Evolutionary conservation across 2,797 vertebrate genomes (phyloP).

Genomic region (Threskiornis aethiopicus): DNA sequence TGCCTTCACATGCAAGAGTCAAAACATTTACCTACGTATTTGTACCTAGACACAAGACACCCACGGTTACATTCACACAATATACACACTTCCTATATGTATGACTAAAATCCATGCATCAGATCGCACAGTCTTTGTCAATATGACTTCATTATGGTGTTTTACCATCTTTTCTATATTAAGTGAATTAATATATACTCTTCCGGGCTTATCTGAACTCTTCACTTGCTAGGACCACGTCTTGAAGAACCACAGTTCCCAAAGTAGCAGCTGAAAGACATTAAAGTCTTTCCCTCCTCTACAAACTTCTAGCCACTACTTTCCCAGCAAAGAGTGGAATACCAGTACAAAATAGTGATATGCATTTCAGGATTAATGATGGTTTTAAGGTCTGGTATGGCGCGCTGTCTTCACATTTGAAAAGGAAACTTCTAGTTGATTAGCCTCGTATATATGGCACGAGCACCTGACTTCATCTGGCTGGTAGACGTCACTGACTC

Average conservation of each 20-base stretch:
- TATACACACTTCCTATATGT: not conserved
- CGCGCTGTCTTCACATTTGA: not conserved
- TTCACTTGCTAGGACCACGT: not conserved
- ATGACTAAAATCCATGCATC: not conserved
- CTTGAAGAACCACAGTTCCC: not conserved
- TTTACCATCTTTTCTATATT: not conserved
- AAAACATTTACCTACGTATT: not conserved
- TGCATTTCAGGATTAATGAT: not conserved
- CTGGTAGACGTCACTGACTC: not conserved
- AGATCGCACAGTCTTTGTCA: not conserved
- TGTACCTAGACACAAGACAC: not conserved
- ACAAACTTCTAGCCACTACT: not conserved
- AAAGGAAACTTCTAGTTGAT: not conserved
- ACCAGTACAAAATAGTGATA: not conserved
- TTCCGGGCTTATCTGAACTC: not conserved
- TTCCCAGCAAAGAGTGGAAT: not conserved
- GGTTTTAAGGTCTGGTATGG: not conserved
- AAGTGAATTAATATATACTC: not conserved
- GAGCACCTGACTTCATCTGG: not conserved
- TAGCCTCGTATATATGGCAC: not conserved
- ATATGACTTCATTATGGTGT: not conserved
- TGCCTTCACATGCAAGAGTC: not conserved
- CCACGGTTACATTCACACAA: not conserved
- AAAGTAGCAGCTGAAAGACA: not conserved
- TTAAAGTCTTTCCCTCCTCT: not conserved